phyloP scores from a whole-genome alignment of 2,888 invertebrate genomes.

The Dynastes hyllus region DNA sequence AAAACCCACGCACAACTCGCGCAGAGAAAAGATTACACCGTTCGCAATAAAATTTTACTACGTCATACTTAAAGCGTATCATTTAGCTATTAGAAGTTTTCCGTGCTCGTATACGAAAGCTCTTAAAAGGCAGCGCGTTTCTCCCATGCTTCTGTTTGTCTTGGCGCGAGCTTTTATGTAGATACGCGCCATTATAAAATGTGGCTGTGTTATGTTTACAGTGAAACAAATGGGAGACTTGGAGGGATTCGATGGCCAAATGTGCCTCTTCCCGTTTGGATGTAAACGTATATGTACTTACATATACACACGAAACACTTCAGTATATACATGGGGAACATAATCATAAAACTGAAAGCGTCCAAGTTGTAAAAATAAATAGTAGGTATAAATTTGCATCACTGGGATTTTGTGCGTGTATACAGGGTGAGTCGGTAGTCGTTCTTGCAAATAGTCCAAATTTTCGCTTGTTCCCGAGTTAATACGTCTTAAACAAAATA shows the following conservation, averaged over 20 bases:
- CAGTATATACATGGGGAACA: no score
- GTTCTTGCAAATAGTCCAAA: no score
- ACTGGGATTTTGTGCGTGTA: no score
- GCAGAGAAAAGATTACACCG: neutral
- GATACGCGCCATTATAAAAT: constrained; percentile 14
- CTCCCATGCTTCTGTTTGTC: neutral
- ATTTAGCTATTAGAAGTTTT: constrained; percentile 1
- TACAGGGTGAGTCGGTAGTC: no score
- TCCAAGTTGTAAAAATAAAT: no score
- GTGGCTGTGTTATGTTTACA: constrained; percentile 24
- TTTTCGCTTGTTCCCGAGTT: no score
- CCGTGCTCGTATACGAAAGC: neutral
- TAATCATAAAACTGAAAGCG: no score
- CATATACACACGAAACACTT: no score
- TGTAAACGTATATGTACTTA: neutral
- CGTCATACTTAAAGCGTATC: neutral
- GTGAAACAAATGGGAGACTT: neutral
- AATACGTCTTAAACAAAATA: no score
- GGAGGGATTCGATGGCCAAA: neutral
- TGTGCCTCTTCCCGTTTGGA: neutral
- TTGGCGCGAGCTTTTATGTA: neutral
- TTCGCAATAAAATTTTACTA: constrained; percentile 4
- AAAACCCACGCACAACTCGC: no score
- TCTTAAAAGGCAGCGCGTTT: neutral
- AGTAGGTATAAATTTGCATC: no score